Percentiles rank a stretch among this genome's conserved stretches.
These are phyloP conservation scores for Scaptodrosophila latifasciaeformis DNA, from an alignment of 2,888 invertebrate species.

Conservation along the genomic window DNA sequence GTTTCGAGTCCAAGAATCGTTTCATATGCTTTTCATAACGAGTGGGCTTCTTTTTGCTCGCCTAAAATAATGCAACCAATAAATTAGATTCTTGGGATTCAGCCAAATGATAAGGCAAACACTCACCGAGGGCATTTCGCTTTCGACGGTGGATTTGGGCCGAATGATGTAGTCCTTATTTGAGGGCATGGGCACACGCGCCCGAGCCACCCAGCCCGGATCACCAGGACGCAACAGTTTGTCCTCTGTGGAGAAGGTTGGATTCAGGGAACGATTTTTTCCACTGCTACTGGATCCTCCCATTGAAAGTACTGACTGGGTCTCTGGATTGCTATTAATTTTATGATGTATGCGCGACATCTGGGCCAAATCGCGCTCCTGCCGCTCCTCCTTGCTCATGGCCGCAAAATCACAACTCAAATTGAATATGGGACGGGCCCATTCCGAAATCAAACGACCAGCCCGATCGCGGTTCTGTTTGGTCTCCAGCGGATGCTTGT, in stretches of 20 bases:
- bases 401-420: slow-evolving; percentile 94
- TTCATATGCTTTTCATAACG: slow-evolving; percentile 95
- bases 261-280: slow-evolving; percentile 78
- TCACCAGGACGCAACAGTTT: slow-evolving; percentile 92
- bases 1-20: slow-evolving; percentile 89
- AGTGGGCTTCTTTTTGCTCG: slow-evolving; percentile 88
- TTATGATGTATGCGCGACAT: slow-evolving; percentile 77
- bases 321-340: slow-evolving; percentile 74
- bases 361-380: slow-evolving; percentile 93
- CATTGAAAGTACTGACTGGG: too few relatives aligned
- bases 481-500: slow-evolving; percentile 98
- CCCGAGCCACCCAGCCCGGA: slow-evolving; percentile 95
- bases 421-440: slow-evolving; percentile 99
- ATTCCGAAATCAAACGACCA: slow-evolving; percentile 95
- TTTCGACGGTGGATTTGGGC: slow-evolving; percentile 92
- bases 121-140: slow-evolving; percentile 87
- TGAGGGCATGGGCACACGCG: slow-evolving; percentile 95
- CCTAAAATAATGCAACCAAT: slow-evolving; percentile 74
- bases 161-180: slow-evolving; percentile 97
- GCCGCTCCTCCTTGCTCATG: slow-evolving; percentile 93
- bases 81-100: not conserved
- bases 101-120: not conserved
- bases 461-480: slow-evolving; percentile 93
- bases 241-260: slow-evolving; percentile 79
- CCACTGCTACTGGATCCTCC: too few relatives aligned